Evolutionary conservation across 2,888 invertebrate genomes (phyloP), one percentile per base, ranked within the genome.

Genomic region (Nomada fucata): DNA sequence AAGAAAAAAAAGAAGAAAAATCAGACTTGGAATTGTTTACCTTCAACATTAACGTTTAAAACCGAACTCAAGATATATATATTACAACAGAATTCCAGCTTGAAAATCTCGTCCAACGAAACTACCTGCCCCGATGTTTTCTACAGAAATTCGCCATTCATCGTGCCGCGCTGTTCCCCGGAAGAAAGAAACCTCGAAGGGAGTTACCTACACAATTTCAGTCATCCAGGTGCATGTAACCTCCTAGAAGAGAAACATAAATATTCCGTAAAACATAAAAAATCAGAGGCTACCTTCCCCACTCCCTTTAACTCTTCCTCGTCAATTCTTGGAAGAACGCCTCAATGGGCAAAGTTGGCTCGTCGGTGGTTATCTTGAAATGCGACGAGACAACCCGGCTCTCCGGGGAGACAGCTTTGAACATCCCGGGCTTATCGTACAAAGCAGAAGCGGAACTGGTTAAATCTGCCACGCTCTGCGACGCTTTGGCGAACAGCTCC

Each of bases 331-430:
- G 96, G 91, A 97, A 97, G 93, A 97, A 97, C 0, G 97, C 97
- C 93, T 97, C 97, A 83, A 97, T 96, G 0, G 97, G 97, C 68
- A 97, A 94, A 71, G 97, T 97, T 0, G 97, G 97, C 91, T 97
- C 97, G 85, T 97, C 97, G 0, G 97, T 97, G 0, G 96, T 96
- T 93, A 97, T 96, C 29, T 96, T 96, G 87, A 97, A 96, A 89
- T 96, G 96, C 89, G 95, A 95, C 4, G 96, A 95, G 89, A 96
- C 95, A 87, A 95, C 94, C 84, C 96, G 95, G 86, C 95, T 96
- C 23, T 93, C 91, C 0, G 95, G 94, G 0, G 96, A 95, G 0
- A 96, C 95, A 0, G 96, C 95, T 92, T 96, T 96, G 91, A 96
- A 96, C 94, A 96, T 94, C 3, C 96, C 96, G 0, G 96, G 96